These are phyloP conservation scores for Drosophila kambysellisi DNA, from an alignment of 2,888 invertebrate genomes.

Conservation along the genomic window DNA sequence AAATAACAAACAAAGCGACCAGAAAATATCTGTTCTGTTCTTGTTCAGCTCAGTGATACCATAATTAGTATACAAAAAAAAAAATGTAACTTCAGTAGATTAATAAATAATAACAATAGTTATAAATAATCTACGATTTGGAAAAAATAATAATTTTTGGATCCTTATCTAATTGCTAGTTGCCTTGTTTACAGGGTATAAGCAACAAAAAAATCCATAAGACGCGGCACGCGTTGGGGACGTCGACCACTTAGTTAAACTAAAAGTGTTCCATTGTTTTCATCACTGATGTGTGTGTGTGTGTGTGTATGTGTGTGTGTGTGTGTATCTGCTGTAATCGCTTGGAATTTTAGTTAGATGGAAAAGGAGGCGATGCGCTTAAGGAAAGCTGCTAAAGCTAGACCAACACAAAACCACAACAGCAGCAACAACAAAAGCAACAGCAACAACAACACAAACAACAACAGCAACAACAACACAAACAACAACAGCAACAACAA, in stretches of 20 bases:
- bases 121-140: background rate
- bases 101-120: background rate
- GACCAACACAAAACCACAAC: slow-evolving; percentile 12
- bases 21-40: background rate
- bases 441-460: too few species aligned
- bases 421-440: background rate
- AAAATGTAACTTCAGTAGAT: background rate
- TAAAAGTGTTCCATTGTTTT: slow-evolving; percentile 62
- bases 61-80: background rate
- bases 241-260: slow-evolving; percentile 57
- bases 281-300: slow-evolving; percentile 25
- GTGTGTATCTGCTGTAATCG: slow-evolving; percentile 37
- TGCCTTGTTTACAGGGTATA: slow-evolving; percentile 34
- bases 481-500: too few species aligned
- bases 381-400: slow-evolving; percentile 19
- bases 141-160: background rate
- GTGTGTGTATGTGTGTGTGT: slow-evolving; percentile 16
- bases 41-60: background rate
- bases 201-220: slow-evolving; percentile 6
- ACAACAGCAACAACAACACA: too few species aligned
- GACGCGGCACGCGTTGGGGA: slow-evolving; percentile 19
- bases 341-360: slow-evolving; percentile 36
- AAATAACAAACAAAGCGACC: slow-evolving; percentile 32
- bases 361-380: slow-evolving; percentile 24
- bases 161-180: background rate